Conservation (phyloP, 2,888 invertebrate species). For the Diogma glabrata region DNA sequence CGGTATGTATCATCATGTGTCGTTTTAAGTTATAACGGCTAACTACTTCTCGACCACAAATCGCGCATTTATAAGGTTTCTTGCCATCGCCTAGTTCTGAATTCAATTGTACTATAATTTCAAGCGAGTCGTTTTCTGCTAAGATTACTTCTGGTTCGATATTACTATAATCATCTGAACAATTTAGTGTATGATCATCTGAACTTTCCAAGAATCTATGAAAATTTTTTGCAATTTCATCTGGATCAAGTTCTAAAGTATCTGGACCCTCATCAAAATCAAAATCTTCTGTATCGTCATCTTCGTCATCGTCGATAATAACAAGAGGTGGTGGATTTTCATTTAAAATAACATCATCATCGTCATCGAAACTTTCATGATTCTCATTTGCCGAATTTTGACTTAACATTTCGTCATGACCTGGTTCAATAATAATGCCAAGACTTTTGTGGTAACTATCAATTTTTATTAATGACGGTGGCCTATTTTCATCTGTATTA, state of each 20-base stretch:
- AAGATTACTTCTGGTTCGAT: slow-evolving; percentile 8
- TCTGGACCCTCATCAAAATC: slow-evolving; percentile 1
- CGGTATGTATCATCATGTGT: slow-evolving; percentile 9
- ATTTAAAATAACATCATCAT: slow-evolving; percentile 2
- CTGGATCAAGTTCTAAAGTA: slow-evolving; percentile 4
- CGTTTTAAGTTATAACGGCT: slow-evolving; percentile 5
- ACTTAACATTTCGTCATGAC: too few species aligned
- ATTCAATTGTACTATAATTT: slow-evolving; percentile 5
- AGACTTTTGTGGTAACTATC: slow-evolving; percentile 3
- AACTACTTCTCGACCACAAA: slow-evolving; percentile 5
- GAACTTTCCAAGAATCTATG: slow-evolving; percentile 6
- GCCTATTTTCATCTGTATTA: neutral
- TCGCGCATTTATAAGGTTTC: slow-evolving; percentile 7
- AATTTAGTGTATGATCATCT: slow-evolving; percentile 4
- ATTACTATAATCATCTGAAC: slow-evolving; percentile 5
- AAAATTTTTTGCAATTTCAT: slow-evolving; percentile 8
- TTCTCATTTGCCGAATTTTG: neutral
- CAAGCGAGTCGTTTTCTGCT: slow-evolving; percentile 6
- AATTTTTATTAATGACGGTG: neutral
- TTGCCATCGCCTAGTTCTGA: neutral
- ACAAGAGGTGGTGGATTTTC: neutral
- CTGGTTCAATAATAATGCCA: slow-evolving; percentile 4
- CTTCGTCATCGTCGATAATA: slow-evolving; percentile 4
- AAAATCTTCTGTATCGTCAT: neutral
- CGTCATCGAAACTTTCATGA: neutral